Base-by-base conservation (phyloP, 92 coral and sea anemone genomes). In the Parazoanthus swiftii region DNA sequence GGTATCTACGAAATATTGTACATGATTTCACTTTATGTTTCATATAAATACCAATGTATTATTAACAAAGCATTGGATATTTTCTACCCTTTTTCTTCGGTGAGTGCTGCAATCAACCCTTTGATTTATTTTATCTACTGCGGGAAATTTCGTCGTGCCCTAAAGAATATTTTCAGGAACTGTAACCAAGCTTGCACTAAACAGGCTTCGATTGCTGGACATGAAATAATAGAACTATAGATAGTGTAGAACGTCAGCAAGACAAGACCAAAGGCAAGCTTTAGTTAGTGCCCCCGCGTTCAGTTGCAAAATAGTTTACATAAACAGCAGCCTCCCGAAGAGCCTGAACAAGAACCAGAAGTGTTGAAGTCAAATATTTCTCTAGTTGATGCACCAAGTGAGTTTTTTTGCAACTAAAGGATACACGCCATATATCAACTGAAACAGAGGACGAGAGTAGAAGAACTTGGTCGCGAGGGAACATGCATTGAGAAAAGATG, bases 1-100 rank as follows among this genome's bases (percentile, higher is more conserved):
- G 85, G 85, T 18, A 39, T 81, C 46, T 81, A 81, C 73, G 85
- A 81, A 37, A 81, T 81, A 58, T 39, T 81, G 26, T 81, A 58
- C 73, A 81, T 81, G 50, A 33, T 65, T 18, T 81, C 85, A 20
- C 25, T 37, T 23, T 58, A 59, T 81, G 73, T 37, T 59, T 2
- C 26, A 16, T 39, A 38, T 43, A 58, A 48, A 58, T 65, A 81
- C 46, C 5, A 37, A 5, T 81, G 74, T 14, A 6, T 21, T 16
- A 56, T 81, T 9, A 29, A 81, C 39, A 42, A 58, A 25, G 74
- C 74, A 36, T 58, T 81, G 85, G 85, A 81, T 74, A 59, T 81
- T 36, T 65, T 81, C 1, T 81, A 81, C 18, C 85, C 85, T 2
- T 38, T 81, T 81, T 65, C 85, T 35, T 81, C 85, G 14, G 25